phyloP scores from a whole-genome alignment of 2,113 vertebrate species.

The Onychostoma macrolepis region DNA sequence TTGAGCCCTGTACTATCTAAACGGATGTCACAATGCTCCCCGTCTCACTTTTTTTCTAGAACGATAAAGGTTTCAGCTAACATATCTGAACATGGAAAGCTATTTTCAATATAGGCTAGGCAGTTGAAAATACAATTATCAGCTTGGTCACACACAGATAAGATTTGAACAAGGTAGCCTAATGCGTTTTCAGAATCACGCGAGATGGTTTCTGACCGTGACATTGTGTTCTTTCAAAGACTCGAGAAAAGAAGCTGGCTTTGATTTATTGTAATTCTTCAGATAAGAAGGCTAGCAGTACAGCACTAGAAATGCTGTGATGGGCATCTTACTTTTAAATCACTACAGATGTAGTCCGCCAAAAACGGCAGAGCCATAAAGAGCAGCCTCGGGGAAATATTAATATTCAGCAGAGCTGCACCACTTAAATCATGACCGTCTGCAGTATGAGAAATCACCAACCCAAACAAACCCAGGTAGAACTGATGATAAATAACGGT shows the following conservation, averaged over 20 bases:
- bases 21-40: not conserved
- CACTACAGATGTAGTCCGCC: slow-evolving; percentile 24
- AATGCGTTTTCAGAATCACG: not conserved
- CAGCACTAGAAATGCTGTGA: not conserved
- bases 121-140: not conserved
- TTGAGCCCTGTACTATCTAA: not conserved
- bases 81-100: not conserved
- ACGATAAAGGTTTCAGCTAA: not conserved
- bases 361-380: not conserved
- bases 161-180: not conserved
- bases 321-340: slow-evolving; percentile 30
- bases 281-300: not conserved
- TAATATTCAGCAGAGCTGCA: slow-evolving; percentile 47
- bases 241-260: not conserved
- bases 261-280: not conserved
- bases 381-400: slow-evolving; percentile 31
- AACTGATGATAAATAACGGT: slow-evolving; percentile 30
- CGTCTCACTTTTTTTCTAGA: not conserved
- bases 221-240: not conserved
- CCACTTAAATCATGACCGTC: slow-evolving; percentile 44
- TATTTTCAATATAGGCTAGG: not conserved
- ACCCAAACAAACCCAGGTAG: not conserved
- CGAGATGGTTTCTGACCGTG: not conserved
- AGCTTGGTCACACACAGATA: too few species aligned
- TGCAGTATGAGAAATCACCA: slow-evolving; percentile 39